Evolutionary conservation across 2,888 invertebrate species (phyloP).

Genomic region (Parnassius glacialis): DNA sequence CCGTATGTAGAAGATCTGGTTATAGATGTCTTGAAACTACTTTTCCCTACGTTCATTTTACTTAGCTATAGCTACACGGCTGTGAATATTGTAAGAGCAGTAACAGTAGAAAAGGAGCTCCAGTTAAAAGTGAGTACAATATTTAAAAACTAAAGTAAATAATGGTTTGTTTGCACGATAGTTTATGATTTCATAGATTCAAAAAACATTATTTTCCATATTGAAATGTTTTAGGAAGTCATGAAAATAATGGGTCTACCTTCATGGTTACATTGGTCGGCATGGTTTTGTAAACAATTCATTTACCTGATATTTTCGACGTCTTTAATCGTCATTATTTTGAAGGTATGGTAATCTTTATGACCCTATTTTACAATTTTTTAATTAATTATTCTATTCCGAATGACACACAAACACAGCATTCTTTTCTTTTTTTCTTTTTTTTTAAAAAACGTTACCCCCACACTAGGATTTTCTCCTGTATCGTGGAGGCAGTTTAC

Average conservation of each 20-base stretch:
- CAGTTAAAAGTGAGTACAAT: constrained; percentile 83
- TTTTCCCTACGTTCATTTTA: constrained; percentile 88
- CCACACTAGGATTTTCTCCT: too few species aligned
- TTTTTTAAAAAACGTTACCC: too few species aligned
- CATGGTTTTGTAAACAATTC: constrained; percentile 91
- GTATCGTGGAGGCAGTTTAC: too few species aligned
- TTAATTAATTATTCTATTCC: too few species aligned
- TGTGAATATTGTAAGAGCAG: constrained; percentile 87
- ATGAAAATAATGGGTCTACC: constrained; percentile 96
- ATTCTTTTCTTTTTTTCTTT: too few species aligned
- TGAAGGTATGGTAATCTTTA: constrained; percentile 71
- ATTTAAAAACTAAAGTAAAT: not conserved
- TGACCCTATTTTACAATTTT: too few species aligned
- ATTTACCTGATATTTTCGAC: constrained; percentile 83
- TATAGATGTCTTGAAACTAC: constrained; percentile 82
- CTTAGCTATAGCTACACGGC: constrained; percentile 90
- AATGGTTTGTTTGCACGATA: not conserved
- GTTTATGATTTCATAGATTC: not conserved
- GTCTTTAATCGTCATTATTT: constrained; percentile 75
- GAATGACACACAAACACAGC: too few species aligned
- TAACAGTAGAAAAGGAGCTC: constrained; percentile 88
- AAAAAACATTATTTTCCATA: constrained; percentile 17
- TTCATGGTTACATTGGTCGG: constrained; percentile 91
- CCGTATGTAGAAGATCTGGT: constrained; percentile 84
- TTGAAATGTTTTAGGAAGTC: constrained; percentile 83